Percentiles rank a stretch among this genome's conserved stretches.
Evolutionary conservation across 2,797 vertebrate genomes (phyloP).

Genomic region (Momotus momota): DNA sequence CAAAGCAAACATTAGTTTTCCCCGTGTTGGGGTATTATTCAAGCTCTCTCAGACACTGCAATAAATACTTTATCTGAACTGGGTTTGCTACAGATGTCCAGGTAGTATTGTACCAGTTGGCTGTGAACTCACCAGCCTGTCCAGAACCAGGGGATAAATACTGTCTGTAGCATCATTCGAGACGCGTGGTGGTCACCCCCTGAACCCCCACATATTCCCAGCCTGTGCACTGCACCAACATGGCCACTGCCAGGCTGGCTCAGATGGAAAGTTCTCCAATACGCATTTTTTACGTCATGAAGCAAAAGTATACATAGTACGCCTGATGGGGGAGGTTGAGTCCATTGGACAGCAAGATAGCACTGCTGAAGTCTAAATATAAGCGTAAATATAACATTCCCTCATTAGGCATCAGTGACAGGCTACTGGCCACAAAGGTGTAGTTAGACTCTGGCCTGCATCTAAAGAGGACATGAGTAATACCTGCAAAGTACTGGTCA

Average conservation of each 20-base stretch:
- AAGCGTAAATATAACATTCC: not conserved
- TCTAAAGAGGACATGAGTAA: not conserved
- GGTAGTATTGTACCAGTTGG: not conserved
- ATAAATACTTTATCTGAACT: not conserved
- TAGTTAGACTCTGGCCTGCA: not conserved
- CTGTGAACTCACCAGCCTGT: not conserved
- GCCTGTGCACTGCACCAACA: not conserved
- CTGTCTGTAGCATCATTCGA: not conserved
- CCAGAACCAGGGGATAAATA: not conserved
- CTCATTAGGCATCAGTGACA: not conserved
- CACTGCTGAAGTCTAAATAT: not conserved
- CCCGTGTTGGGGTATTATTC: not conserved
- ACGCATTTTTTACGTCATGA: not conserved
- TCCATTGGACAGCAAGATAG: not conserved
- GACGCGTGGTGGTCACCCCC: not conserved
- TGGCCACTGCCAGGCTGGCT: not conserved
- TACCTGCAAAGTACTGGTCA: not conserved
- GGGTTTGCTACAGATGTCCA: not conserved
- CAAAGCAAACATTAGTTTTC: not conserved
- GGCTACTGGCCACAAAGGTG: not conserved
- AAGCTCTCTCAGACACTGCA: not conserved
- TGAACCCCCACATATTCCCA: not conserved
- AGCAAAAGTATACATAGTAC: not conserved
- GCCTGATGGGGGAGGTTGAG: not conserved
- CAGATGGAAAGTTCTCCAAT: not conserved